These are phyloP conservation scores for Andrena flavipes DNA, from an alignment of 2,888 invertebrate genomes.

Conservation along the genomic window DNA sequence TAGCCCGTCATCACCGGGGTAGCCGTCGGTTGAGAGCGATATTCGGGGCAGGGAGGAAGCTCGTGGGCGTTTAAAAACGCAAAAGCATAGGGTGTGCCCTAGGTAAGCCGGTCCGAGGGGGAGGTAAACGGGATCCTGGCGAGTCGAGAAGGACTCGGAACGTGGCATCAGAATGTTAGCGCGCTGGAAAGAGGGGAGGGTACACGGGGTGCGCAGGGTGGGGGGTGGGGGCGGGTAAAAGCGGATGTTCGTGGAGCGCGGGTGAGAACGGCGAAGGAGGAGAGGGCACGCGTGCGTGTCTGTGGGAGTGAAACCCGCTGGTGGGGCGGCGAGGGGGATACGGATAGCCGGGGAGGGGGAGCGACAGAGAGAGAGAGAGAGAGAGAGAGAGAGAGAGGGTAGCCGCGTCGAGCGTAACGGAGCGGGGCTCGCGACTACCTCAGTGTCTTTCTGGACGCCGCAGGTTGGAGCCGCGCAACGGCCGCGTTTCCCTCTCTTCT, in stretches of 20 bases:
- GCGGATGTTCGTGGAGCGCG: conserved; percentile 57
- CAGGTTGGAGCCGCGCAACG: conserved; percentile 71
- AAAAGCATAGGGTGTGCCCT: not conserved
- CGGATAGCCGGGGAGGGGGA: not conserved
- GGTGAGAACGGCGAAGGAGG: conserved; percentile 50
- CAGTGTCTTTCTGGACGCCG: conserved; percentile 79
- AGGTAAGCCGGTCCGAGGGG: no score
- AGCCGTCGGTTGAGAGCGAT: no score
- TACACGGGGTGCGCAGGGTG: conserved; percentile 43
- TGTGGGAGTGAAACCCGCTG: conserved; percentile 21
- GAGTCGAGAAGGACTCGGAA: conserved; percentile 1
- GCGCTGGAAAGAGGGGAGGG: conserved; percentile 27
- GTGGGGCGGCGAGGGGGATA: not conserved
- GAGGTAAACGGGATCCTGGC: not conserved
- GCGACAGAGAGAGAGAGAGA: conserved; percentile 19
- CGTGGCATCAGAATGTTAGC: conserved; percentile 23
- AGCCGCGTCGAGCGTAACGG: conserved; percentile 28
- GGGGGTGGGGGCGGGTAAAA: conserved; percentile 71
- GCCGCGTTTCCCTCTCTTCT: conserved; percentile 32
- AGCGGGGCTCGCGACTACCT: conserved; percentile 43
- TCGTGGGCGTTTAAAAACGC: not conserved
- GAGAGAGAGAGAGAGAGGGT: conserved; percentile 6
- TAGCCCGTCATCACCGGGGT: no score
- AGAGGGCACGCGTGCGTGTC: conserved; percentile 11
- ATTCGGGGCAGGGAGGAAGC: not conserved